These are phyloP conservation scores for Plectrocnemia conspersa DNA, from an alignment of 1,140 invertebrate species.

Conservation along the genomic window DNA sequence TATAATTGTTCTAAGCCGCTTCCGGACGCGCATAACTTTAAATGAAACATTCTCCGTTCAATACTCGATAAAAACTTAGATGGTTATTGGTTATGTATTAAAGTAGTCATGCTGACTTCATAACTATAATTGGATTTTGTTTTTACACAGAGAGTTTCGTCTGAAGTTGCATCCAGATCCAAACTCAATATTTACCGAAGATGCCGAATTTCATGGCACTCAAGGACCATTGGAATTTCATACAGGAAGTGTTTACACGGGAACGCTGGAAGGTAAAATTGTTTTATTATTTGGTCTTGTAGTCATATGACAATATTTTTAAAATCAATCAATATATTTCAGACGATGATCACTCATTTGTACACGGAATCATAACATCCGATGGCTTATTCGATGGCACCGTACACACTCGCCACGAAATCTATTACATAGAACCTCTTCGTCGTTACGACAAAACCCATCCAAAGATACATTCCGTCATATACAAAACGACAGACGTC, in stretches of 20 bases:
- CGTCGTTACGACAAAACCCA: slow-evolving; percentile 63
- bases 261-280: slow-evolving; percentile 69
- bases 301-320: not conserved
- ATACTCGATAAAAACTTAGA: no score
- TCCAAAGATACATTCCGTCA: slow-evolving; percentile 68
- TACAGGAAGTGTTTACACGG: slow-evolving; percentile 68
- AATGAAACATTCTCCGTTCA: no score
- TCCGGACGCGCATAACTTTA: no score
- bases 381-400: slow-evolving; percentile 88
- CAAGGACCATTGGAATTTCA: slow-evolving; percentile 68
- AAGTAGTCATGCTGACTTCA: not conserved
- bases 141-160: slow-evolving; percentile 74
- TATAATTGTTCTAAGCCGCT: no score
- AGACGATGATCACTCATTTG: slow-evolving; percentile 79
- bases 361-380: slow-evolving; percentile 78
- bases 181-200: slow-evolving; percentile 67
- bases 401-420: slow-evolving; percentile 68
- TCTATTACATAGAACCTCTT: slow-evolving; percentile 84
- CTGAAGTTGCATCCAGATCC: slow-evolving; percentile 68
- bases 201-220: slow-evolving; percentile 74
- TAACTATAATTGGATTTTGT: slow-evolving; percentile 20
- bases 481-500: slow-evolving; percentile 79
- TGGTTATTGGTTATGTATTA: no score
- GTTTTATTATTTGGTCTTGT: slow-evolving; percentile 1
- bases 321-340: no score